Evolutionary conservation across 37 sponge, comb jelly and placozoan genomes (phyloP).

Genomic region (Diacarnus erythraeanus): DNA sequence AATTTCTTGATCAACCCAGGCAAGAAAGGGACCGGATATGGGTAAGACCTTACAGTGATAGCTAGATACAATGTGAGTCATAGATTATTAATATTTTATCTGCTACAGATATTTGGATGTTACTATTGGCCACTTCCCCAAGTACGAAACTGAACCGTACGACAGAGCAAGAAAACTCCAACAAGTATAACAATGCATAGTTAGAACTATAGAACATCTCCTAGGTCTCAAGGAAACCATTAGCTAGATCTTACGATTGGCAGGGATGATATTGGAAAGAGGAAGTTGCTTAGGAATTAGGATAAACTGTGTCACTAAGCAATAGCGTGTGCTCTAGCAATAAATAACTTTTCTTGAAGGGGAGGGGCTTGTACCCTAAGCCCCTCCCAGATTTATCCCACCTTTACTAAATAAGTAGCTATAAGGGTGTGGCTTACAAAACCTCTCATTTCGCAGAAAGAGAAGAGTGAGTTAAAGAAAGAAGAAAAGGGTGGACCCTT

Average conservation of each 20-base stretch:
- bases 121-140: constrained; percentile 62
- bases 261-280: background rate
- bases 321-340: too few species aligned
- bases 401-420: too few species aligned
- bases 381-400: too few species aligned
- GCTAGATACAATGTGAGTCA: background rate
- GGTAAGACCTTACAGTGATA: too few species aligned
- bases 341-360: too few species aligned
- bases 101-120: constrained; percentile 71
- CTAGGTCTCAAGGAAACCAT: too few species aligned
- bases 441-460: constrained; percentile 16
- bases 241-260: too few species aligned
- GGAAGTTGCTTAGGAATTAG: too few species aligned
- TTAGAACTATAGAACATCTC: background rate
- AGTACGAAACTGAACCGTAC: constrained; percentile 67
- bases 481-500: constrained; percentile 80
- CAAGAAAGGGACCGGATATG: constrained; percentile 97
- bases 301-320: too few species aligned
- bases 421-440: too few species aligned
- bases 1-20: constrained; percentile 88
- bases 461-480: constrained; percentile 57
- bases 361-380: too few species aligned
- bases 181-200: constrained; percentile 27
- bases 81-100: background rate
- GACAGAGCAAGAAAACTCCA: constrained; percentile 62